Base-by-base conservation (phyloP, 2,113 vertebrate species). In the Pseudorasbora parva region DNA sequence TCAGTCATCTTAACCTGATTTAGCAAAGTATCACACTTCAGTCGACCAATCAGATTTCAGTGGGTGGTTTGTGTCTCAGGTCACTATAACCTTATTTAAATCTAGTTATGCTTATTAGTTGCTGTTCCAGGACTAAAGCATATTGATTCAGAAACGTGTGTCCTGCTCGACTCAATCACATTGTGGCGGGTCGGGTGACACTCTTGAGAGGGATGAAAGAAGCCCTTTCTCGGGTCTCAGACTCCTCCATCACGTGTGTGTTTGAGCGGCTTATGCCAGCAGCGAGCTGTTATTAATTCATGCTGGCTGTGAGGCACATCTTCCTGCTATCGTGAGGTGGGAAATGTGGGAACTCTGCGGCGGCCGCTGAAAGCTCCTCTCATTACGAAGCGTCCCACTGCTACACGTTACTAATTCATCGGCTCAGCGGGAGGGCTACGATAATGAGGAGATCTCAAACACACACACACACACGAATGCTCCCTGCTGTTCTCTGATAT, bases 351-450 rank as follows among this genome's bases (percentile, higher is more conserved):
- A 72, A 78, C 89, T 90, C 47, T 37, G 37, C 37, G 6, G 37
- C 37, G 37, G 37, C 45, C 45, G 11, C 73, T 89, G 90, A 90
- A 83, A 86, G 90, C 89, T 69, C 0, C 56, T 89, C 92, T 94
- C 91, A 92, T 93, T 93, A 92, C 89, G 91, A 85, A 84, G 79
- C 78, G 82, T 86, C 85, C 57, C 76, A 88, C 87, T 82, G 86
- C 72, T 77, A 84, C 57, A 83, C 78, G 89, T 93, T 91, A 94
- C 93, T 93, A 90, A 94, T 93, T 93, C 84, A 91, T 92, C 91
- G 88, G 82, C 92, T 83, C 91, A 86, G 89, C 87, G 92, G 92
- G 92, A 90, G 91, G 89, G n/a, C 64, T 69, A 71, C 45, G 56
- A 66, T 92, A 92, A 93, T 92, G 88, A 93, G 87, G 72, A 71